Conservation (phyloP, 2,113 vertebrate species). For the Ranitomeya variabilis region DNA sequence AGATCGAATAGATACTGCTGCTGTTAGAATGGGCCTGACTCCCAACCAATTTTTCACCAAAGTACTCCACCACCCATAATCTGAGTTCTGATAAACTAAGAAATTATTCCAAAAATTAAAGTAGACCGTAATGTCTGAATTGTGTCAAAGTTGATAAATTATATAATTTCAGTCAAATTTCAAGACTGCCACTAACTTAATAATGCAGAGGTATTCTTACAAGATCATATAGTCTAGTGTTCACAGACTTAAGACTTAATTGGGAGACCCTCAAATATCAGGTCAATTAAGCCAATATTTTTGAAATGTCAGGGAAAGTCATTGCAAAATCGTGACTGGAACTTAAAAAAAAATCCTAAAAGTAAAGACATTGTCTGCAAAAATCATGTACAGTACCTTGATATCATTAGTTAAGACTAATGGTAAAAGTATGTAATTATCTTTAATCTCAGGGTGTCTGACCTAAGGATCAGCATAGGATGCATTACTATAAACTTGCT, state of each 20-base stretch:
- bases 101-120: background rate
- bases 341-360: background rate
- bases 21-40: background rate
- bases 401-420: background rate
- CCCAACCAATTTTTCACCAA: background rate
- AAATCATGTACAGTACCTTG: background rate
- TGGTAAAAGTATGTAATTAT: background rate
- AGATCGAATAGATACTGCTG: background rate
- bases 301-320: background rate
- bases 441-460: background rate
- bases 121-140: background rate
- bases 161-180: background rate
- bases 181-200: background rate
- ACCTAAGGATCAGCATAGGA: background rate
- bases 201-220: background rate
- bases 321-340: background rate
- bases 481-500: background rate
- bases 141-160: background rate
- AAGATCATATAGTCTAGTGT: background rate
- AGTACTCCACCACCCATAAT: background rate
- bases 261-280: conserved; percentile 5
- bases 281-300: background rate
- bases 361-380: background rate
- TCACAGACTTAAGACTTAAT: background rate
- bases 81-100: background rate